phyloP scores from a whole-genome alignment of 2,888 invertebrate species.

The Eupithecia pulchellata region DNA sequence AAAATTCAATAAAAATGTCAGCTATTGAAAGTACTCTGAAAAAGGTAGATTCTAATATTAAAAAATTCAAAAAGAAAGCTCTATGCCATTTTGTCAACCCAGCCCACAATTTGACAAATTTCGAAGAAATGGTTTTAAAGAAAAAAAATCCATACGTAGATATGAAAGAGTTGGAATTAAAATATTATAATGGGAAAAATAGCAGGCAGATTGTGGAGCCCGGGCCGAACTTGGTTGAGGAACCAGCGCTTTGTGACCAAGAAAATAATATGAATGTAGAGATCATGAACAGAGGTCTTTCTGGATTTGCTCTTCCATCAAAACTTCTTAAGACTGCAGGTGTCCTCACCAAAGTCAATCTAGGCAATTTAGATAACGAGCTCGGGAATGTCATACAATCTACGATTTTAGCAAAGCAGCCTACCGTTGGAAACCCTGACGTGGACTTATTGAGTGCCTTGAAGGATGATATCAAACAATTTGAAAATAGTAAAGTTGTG shows the following conservation, averaged over 20 bases:
- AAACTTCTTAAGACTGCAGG: conserved; percentile 51
- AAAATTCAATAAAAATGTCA: conserved; percentile 57
- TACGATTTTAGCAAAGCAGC: conserved; percentile 32
- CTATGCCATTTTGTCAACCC: conserved; percentile 49
- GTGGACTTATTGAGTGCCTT: conserved; percentile 46
- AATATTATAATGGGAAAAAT: conserved; percentile 64
- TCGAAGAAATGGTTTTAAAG: conserved; percentile 75
- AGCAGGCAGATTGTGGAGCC: conserved; percentile 59
- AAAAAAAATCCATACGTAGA: conserved; percentile 80
- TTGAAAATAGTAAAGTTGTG: conserved; percentile 36
- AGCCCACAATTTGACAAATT: conserved; percentile 68
- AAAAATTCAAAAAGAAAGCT: conserved; percentile 47
- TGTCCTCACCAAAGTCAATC: not conserved
- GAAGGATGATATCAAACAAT: conserved; percentile 54
- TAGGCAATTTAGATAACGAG: conserved; percentile 29
- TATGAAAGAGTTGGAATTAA: conserved; percentile 68
- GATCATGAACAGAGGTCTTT: conserved; percentile 72
- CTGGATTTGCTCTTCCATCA: conserved; percentile 73
- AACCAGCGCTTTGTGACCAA: conserved; percentile 63
- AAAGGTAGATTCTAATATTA: conserved; percentile 52
- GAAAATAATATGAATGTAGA: conserved; percentile 71
- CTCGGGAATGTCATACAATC: conserved; percentile 12
- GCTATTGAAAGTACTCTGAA: conserved; percentile 53
- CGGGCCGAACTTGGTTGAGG: conserved; percentile 53
- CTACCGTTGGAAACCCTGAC: not conserved